Evolutionary conservation across 2,888 invertebrate species (phyloP), one percentile per base, ranked within the genome.

Genomic region (Mesodorylaimus sp.): DNA sequence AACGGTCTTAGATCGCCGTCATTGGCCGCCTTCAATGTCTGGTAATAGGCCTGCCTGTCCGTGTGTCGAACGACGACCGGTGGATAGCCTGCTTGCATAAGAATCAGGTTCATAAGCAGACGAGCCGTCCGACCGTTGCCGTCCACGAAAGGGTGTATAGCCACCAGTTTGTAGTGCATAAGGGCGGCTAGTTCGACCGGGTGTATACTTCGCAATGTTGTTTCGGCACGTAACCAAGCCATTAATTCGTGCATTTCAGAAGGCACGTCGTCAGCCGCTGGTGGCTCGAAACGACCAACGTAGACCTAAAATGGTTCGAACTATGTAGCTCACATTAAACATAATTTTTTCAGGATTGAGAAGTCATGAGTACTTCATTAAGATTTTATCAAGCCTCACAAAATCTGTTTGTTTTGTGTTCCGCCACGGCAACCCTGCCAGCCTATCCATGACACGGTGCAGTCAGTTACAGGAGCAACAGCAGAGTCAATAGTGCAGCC

Each of bases 61-160:
- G 87, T 83, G 64, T 89, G 88, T 50, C 82, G 78, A 54, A 93
- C 82, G 57, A 89, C 88, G 16, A 93, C 86, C 0, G 93, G 91
- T 1, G 93, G 93, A 71, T 83, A 95, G 0, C 93, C 91, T 1
- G 85, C 84, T 68, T 83, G 68, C 83, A 95, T 84, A 29, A 95
- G 75, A 55, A 95, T 78, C 58, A 89, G 77, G 70, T 95, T 95
- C 91, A 95, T 93, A 1, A 95, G 75, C 25, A 95, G 74, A 27
- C 95, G 76, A 16, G 89, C 87, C 0, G 93, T 93, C 62, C 95
- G 77, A 0, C 93, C 95, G 64, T 95, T 95, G 45, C 95, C 93
- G 68, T 95, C 93, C 2, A 81, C 77, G 70, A 95, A 95, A 0
- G 95, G 95, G 72, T 95, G 95, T 58, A 95, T 89, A 65, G 84